These are phyloP conservation scores for Oceanodroma leucorhoa DNA, from an alignment of 2,797 vertebrate species.

Conservation along the genomic window DNA sequence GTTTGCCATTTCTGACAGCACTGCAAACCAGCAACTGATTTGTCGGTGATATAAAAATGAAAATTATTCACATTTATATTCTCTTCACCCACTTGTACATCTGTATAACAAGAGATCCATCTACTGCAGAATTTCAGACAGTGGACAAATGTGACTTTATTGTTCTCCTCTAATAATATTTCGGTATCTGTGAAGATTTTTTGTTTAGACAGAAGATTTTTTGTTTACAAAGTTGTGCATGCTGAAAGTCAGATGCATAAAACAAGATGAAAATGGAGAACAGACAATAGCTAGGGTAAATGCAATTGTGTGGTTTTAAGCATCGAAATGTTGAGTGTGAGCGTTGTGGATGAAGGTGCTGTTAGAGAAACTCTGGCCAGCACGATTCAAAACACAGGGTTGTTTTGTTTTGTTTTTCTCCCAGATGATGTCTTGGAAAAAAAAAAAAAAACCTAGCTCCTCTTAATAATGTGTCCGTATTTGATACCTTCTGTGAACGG, in stretches of 20 bases:
- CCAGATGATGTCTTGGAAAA: constrained; percentile 27
- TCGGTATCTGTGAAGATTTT: constrained; percentile 50
- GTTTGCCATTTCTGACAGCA: constrained; percentile 63
- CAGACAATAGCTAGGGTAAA: constrained; percentile 34
- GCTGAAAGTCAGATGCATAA: constrained; percentile 63
- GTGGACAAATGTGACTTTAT: constrained; percentile 44
- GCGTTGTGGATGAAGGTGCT: constrained; percentile 45
- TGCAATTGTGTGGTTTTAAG: constrained; percentile 27
- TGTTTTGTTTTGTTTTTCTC: constrained; percentile 18
- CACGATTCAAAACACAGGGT: constrained; percentile 54
- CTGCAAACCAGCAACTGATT: constrained; percentile 44
- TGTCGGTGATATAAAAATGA: background rate
- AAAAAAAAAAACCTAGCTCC: background rate
- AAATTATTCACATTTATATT: background rate
- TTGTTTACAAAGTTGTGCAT: constrained; percentile 57
- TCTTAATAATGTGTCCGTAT: constrained; percentile 38
- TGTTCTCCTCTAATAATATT: constrained; percentile 10
- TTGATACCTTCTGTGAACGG: constrained; percentile 58
- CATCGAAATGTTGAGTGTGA: constrained; percentile 8
- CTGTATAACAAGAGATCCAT: background rate
- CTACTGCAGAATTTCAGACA: constrained; percentile 17
- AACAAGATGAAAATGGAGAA: constrained; percentile 58
- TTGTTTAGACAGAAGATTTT: constrained; percentile 44
- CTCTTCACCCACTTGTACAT: constrained; percentile 26
- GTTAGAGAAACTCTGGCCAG: constrained; percentile 52